Evolutionary conservation across 2,888 invertebrate species (phyloP), one percentile per base, ranked within the genome.

Genomic region (Hirtodrosophila alboralis): DNA sequence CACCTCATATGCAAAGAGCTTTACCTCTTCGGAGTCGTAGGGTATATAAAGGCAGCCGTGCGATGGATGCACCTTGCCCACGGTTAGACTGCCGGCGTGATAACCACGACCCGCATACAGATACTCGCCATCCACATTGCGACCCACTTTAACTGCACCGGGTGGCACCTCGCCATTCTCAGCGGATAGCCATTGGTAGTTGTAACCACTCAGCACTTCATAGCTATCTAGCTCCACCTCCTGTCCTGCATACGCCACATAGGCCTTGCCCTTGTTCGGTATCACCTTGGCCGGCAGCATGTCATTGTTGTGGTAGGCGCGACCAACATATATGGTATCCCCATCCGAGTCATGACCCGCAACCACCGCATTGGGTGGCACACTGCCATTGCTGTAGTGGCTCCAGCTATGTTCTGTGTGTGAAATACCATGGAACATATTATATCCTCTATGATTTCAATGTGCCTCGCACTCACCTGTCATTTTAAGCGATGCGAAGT

Each of bases 341-440:
- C 96, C 95, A 75, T 95, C 95, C 8, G 89, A 90, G 83, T 96
- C 96, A 1, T 92, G 92, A 13, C 96, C 96, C 33, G 93, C 94
- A 5, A 79, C 77, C 0, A 94, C 92, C 1, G 93, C 93, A 13
- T 70, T 51, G 12, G 75, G 59, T 1, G 89, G 77, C 12, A 88
- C 26, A 9, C 54, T 40, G 27, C 88, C 89, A 41, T 69, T 47
- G 0, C 91, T 91, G 5, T 88, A 83, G 30, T 93, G 93, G 18
- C 93, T 77, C 65, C 91, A 88, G 30, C 91, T 91, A 59, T 91
- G 91, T 21, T 91, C 89, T 51, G 80, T 1, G 89, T 91, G 70
- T 92, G 23, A 2, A 3, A 23, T 6, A 6, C 4, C 3, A 23
- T 3, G 23, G 2, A 23, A 23, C 6, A 23, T 23, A 23, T 21